These are phyloP conservation scores for Lemur catta DNA, from an alignment of 2,797 vertebrate genomes.

Conservation along the genomic window DNA sequence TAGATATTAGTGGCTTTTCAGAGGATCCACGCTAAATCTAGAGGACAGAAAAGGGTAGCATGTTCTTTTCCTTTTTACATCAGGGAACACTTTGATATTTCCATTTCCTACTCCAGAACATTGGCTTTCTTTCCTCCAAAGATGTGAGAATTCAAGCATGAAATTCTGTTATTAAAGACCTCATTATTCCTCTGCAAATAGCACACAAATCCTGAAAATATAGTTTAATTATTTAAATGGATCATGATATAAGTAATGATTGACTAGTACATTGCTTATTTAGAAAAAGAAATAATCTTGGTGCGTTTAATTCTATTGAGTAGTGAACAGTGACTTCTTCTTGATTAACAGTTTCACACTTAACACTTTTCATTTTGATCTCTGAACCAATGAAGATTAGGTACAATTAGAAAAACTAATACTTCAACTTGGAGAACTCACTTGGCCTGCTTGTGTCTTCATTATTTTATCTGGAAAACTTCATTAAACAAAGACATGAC, in stretches of 20 bases:
- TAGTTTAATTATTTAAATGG: slow-evolving; percentile 42
- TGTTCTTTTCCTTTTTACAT: slow-evolving; percentile 61
- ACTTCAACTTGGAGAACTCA: slow-evolving; percentile 20
- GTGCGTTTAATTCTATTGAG: slow-evolving; percentile 31
- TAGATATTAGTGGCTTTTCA: slow-evolving; percentile 78
- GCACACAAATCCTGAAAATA: background rate
- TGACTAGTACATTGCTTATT: background rate
- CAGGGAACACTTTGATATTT: slow-evolving; percentile 67
- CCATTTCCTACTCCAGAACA: slow-evolving; percentile 58
- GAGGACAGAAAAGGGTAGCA: slow-evolving; percentile 69
- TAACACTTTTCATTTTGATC: slow-evolving; percentile 30
- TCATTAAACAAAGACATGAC: background rate
- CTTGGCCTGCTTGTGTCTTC: background rate
- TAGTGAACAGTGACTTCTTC: slow-evolving; percentile 37
- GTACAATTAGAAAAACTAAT: slow-evolving; percentile 4
- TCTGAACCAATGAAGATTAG: slow-evolving; percentile 20
- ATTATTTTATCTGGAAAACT: slow-evolving; percentile 37
- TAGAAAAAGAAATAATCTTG: background rate
- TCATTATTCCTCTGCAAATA: slow-evolving; percentile 54
- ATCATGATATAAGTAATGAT: background rate
- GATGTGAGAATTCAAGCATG: slow-evolving; percentile 58
- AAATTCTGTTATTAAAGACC: slow-evolving; percentile 67
- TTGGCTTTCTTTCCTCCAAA: slow-evolving; percentile 45
- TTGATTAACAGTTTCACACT: slow-evolving; percentile 21
- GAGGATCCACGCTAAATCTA: slow-evolving; percentile 62